Conservation (phyloP, 2,797 vertebrate genomes). For the Artibeus lituratus region DNA sequence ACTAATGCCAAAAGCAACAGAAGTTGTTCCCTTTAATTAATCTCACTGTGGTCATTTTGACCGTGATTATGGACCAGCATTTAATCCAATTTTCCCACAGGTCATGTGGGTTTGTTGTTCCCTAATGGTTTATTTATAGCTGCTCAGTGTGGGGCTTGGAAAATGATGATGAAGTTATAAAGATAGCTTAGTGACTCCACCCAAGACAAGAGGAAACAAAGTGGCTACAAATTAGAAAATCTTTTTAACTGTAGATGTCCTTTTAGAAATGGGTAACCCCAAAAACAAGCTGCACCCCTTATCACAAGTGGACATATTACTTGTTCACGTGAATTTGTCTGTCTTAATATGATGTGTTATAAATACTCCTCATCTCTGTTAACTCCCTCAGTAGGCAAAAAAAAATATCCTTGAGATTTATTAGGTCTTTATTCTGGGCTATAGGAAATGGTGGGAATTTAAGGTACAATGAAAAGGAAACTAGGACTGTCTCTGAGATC, state of each 20-base stretch:
- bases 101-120: not conserved
- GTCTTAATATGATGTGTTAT: not conserved
- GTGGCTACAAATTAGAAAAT: conserved; percentile 11
- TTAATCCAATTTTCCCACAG: not conserved
- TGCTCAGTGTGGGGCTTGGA: not conserved
- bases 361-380: not conserved
- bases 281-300: not conserved
- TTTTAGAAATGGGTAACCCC: not conserved
- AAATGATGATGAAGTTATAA: conserved; percentile 38
- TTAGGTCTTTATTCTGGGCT: not conserved
- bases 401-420: not conserved
- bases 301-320: not conserved
- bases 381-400: not conserved
- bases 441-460: not conserved
- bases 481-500: not conserved
- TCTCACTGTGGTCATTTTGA: conserved; percentile 3
- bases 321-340: not conserved
- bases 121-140: conserved; percentile 20
- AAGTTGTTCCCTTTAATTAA: not conserved
- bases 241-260: not conserved
- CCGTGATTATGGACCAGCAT: not conserved
- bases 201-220: not conserved
- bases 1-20: not conserved
- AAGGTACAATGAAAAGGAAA: not conserved
- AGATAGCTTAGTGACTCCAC: conserved; percentile 23